phyloP scores from a whole-genome alignment of 2,797 vertebrate genomes.

The Glyptemys insculpta region DNA sequence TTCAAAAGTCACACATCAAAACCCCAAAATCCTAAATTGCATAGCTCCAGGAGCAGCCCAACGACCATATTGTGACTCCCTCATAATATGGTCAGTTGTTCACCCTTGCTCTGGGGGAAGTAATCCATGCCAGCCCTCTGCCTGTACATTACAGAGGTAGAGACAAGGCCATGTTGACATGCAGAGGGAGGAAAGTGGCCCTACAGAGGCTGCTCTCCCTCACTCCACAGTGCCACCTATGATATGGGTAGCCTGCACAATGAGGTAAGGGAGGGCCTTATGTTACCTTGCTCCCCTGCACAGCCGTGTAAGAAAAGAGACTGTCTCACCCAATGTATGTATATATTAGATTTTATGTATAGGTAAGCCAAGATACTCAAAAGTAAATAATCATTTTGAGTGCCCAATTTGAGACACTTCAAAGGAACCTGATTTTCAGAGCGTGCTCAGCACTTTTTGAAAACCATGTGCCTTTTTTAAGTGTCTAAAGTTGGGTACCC shows the following conservation, averaged over 20 bases:
- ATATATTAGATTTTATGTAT: neutral
- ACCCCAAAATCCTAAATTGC: neutral
- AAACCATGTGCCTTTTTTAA: neutral
- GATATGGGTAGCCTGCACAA: neutral
- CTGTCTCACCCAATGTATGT: neutral
- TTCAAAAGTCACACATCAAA: neutral
- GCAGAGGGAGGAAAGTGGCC: neutral
- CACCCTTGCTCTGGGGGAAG: neutral
- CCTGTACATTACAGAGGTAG: neutral
- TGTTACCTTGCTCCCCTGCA: neutral
- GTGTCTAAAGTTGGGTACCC: neutral
- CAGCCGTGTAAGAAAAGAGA: neutral
- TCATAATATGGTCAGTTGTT: neutral
- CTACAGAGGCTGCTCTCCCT: neutral
- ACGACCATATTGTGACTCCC: neutral
- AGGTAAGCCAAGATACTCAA: neutral
- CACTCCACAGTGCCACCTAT: neutral
- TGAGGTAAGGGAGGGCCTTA: neutral
- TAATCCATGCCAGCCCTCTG: neutral
- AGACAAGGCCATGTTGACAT: neutral
- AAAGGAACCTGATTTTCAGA: neutral
- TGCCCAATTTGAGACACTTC: neutral
- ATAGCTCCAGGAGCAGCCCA: neutral
- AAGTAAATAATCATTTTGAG: neutral
- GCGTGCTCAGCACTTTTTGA: neutral